Conservation (phyloP, 2,797 vertebrate genomes). For the Sphenopsis melanotis region DNA sequence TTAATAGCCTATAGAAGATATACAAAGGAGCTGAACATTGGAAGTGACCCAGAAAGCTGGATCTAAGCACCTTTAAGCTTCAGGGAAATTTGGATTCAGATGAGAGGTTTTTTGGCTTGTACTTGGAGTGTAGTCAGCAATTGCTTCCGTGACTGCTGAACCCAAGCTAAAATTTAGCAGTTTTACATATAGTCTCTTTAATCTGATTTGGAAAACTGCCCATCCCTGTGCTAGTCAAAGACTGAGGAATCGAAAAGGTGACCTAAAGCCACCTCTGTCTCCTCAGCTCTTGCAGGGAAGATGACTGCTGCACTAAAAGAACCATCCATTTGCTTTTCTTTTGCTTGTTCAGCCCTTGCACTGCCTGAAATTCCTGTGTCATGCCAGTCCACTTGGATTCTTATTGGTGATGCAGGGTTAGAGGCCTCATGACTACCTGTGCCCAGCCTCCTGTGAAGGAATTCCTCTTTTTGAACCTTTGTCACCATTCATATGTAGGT, state of each 20-base stretch:
- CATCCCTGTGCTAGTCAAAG: not conserved
- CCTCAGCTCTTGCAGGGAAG: not conserved
- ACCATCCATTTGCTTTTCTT: not conserved
- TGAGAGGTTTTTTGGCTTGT: constrained; percentile 24
- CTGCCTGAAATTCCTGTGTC: not conserved
- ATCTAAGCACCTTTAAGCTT: constrained; percentile 33
- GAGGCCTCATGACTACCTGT: not conserved
- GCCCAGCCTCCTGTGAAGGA: not conserved
- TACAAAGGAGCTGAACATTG: constrained; percentile 13
- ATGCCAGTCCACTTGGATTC: not conserved
- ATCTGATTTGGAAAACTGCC: constrained; percentile 32
- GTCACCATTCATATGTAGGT: not conserved
- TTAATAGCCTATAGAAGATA: constrained; percentile 7
- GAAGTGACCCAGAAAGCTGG: constrained; percentile 25
- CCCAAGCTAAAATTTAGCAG: not conserved
- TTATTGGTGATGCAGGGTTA: not conserved
- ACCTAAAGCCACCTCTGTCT: not conserved
- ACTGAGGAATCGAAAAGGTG: not conserved
- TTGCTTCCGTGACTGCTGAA: constrained; percentile 22
- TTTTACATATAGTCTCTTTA: not conserved
- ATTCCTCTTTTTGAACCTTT: not conserved
- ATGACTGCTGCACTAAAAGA: not conserved
- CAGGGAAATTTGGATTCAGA: constrained; percentile 31
- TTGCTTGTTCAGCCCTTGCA: not conserved
- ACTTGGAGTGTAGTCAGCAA: constrained; percentile 30